Evolutionary conservation across 92 coral and sea anemone genomes (phyloP).

Genomic region (Diadumene lineata): DNA sequence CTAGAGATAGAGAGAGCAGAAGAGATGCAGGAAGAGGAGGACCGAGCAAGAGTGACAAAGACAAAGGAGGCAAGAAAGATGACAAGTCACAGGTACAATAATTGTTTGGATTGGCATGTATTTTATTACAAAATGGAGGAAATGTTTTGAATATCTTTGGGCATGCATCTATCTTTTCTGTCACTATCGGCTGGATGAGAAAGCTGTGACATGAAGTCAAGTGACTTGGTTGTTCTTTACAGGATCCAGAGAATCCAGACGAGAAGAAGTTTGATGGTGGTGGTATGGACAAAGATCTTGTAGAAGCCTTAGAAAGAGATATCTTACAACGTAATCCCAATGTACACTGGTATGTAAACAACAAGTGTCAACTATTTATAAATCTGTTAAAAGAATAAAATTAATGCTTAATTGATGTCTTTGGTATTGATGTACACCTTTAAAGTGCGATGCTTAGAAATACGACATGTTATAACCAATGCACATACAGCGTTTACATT

Average conservation of each 20-base stretch:
- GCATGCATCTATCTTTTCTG: too few species aligned
- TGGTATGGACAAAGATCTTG: conserved; percentile 96
- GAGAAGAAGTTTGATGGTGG: conserved; percentile 94
- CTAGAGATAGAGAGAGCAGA: conserved; percentile 72
- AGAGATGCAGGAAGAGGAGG: conserved; percentile 56
- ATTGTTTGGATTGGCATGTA: too few species aligned
- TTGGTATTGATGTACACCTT: too few species aligned
- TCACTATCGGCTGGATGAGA: background rate
- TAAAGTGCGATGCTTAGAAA: too few species aligned
- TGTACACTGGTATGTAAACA: conserved; percentile 87
- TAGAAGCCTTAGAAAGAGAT: conserved; percentile 93
- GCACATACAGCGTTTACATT: too few species aligned
- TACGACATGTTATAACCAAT: too few species aligned
- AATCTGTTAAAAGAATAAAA: too few species aligned
- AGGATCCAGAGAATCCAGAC: conserved; percentile 58
- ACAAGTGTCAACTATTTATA: background rate
- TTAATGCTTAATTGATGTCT: too few species aligned
- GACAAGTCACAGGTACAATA: conserved; percentile 41
- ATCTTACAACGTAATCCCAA: conserved; percentile 95
- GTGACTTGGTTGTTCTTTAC: conserved; percentile 13
- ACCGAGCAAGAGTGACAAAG: conserved; percentile 63
- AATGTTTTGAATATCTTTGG: too few species aligned
- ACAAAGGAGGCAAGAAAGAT: conserved; percentile 81
- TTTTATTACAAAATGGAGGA: too few species aligned
- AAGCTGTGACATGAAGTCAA: background rate